Conservation (phyloP, 2,888 invertebrate species). For the Netelia fuscicornis region DNA sequence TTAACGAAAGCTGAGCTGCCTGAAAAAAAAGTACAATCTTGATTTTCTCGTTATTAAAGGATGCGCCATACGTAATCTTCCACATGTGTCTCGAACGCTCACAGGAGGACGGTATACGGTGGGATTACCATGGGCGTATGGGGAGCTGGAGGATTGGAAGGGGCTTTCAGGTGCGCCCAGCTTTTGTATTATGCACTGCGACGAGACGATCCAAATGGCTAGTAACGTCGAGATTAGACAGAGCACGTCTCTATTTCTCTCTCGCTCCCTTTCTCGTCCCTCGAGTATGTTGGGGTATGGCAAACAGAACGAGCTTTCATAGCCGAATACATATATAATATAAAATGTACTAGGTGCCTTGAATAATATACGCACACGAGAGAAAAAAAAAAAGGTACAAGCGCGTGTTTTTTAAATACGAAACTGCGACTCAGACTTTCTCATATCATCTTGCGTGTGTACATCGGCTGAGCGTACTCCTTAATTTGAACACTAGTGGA, state of each 20-base stretch:
- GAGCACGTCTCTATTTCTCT: neutral
- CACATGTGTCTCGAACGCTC: constrained; percentile 14
- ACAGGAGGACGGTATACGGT: constrained; percentile 47
- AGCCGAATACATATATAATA: neutral
- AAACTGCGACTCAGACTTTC: constrained; percentile 28
- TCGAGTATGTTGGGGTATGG: neutral
- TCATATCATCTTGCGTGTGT: constrained; percentile 40
- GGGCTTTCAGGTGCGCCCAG: constrained; percentile 24
- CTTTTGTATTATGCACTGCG: neutral
- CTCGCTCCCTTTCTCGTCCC: neutral
- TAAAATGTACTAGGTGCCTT: neutral
- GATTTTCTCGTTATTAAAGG: constrained; percentile 44
- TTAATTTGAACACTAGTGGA: constrained; percentile 47
- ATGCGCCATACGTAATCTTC: neutral
- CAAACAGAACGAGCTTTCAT: neutral
- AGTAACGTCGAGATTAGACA: constrained; percentile 52
- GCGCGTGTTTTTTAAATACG: constrained; percentile 19
- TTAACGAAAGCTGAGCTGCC: neutral
- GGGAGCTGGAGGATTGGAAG: neutral
- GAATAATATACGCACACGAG: neutral
- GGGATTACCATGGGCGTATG: constrained; percentile 36
- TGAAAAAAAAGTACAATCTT: neutral
- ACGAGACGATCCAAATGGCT: constrained; percentile 37
- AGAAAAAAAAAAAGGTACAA: constrained; percentile 12
- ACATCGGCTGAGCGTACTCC: constrained; percentile 12